Percentiles rank a stretch among this genome's conserved stretches.
Evolutionary conservation across 2,888 invertebrate species (phyloP).

Genomic region (Volucella bombylans): DNA sequence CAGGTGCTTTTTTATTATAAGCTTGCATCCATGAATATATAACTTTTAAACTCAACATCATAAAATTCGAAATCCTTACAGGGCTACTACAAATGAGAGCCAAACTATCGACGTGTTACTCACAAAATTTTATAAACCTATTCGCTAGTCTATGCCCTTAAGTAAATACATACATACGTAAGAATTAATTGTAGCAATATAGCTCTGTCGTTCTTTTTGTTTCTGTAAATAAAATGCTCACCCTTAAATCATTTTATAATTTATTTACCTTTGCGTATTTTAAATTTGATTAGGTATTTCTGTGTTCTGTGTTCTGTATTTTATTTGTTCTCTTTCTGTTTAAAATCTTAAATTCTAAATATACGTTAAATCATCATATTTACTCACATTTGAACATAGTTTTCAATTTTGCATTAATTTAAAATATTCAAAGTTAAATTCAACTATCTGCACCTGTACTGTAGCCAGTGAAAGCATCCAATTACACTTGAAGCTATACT

Average conservation of each 20-base stretch:
- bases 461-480: conserved; percentile 76
- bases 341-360: conserved; percentile 21
- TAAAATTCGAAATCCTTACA: no score
- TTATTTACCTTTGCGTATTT: conserved; percentile 19
- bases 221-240: no score
- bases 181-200: no score
- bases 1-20: no score
- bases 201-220: no score
- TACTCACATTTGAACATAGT: conserved; percentile 73
- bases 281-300: neutral
- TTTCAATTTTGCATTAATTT: conserved; percentile 69
- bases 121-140: no score
- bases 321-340: conserved; percentile 21
- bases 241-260: neutral
- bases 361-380: conserved; percentile 50
- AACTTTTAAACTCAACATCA: no score
- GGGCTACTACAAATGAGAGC: no score
- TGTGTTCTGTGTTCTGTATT: conserved; percentile 36
- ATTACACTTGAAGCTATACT: conserved; percentile 73
- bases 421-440: conserved; percentile 74
- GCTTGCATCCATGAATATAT: no score
- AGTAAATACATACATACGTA: no score
- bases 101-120: no score
- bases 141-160: no score
- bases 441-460: conserved; percentile 84